Base-by-base conservation (phyloP, 2,888 invertebrate species). In the Metopia argyrocephala region DNA sequence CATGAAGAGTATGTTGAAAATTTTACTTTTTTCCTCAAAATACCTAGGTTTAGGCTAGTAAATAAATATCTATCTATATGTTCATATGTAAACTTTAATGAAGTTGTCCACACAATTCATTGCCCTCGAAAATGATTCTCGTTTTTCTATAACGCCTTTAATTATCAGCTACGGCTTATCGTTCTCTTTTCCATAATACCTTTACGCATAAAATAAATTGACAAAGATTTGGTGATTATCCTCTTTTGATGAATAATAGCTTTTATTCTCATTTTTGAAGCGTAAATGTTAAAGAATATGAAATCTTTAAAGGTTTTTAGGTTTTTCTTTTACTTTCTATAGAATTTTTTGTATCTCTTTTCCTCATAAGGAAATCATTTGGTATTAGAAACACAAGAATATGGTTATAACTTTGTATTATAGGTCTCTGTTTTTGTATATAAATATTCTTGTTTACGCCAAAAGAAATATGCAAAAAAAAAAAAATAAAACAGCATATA, bases 261-360 rank as follows among this genome's bases (percentile, higher is more conserved):
- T 38, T 38, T 38, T 15, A 38, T n/a, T 12, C 38, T 38, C 38
- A 12, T 38, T 38, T 38, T 12, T 9, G 15, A 38, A 76, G 74
- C 57, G 52, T 57, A 69, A 76, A 65, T 73, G 27, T 27, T 69
- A 76, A n/a, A n/a, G n/a, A n/a, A n/a, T n/a, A n/a, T n/a, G n/a
- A n/a, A n/a, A n/a, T n/a, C n/a, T n/a, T n/a, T n/a, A n/a, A n/a
- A n/a, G 59, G 76, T 56, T 62, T 61, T 81, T 74, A 69, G 59
- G 68, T 23, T 38, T 52, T 54, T 45, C 21, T 64, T 73, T 57
- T 73, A 54, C 66, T 5, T n/a, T 31, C 7, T 31, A 27, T 56
- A 56, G 48, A 45, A 75, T 52, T 69, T 74, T 64, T 75, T 31
- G 23, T 18, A 45, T 59, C 7, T 9, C 23, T 45, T 45, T 57